Percentiles rank a stretch among this genome's conserved stretches.
Evolutionary conservation across 2,888 invertebrate genomes (phyloP).

Genomic region (Ormyrus labotus): DNA sequence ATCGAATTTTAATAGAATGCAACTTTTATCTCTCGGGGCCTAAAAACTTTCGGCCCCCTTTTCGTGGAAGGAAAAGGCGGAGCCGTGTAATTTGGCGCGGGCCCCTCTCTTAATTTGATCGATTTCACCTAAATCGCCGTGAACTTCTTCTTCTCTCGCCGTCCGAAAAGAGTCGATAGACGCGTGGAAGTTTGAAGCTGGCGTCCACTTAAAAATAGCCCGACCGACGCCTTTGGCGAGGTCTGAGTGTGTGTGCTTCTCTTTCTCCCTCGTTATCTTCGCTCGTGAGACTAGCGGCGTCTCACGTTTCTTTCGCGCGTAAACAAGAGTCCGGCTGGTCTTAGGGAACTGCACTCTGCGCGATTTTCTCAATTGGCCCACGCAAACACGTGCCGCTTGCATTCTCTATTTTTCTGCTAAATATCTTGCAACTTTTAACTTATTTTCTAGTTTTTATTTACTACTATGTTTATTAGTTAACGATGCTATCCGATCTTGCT

Average conservation of each 20-base stretch:
- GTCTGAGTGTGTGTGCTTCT: slow-evolving; percentile 2
- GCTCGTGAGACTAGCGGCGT: background rate
- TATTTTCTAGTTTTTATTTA: no score
- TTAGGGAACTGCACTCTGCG: slow-evolving; percentile 6
- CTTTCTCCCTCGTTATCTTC: slow-evolving; percentile 19
- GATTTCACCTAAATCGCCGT: slow-evolving; percentile 38
- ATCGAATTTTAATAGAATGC: slow-evolving; percentile 42
- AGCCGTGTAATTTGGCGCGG: background rate
- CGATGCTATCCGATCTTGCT: no score
- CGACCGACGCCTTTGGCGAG: slow-evolving; percentile 46
- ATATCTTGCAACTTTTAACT: no score
- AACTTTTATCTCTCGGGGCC: slow-evolving; percentile 15
- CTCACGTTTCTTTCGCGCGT: slow-evolving; percentile 45
- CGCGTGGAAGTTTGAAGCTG: slow-evolving; percentile 8
- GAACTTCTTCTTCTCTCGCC: slow-evolving; percentile 19
- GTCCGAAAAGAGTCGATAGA: background rate
- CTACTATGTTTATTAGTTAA: no score
- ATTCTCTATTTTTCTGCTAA: no score
- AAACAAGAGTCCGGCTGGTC: no score
- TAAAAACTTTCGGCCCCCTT: background rate
- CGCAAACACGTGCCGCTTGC: background rate
- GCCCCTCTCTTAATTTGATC: slow-evolving; percentile 18
- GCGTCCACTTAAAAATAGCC: slow-evolving; percentile 46
- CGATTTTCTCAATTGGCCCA: background rate
- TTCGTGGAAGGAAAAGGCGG: background rate